phyloP scores from a whole-genome alignment of 1,140 invertebrate species.

The Danaus melanippus region DNA sequence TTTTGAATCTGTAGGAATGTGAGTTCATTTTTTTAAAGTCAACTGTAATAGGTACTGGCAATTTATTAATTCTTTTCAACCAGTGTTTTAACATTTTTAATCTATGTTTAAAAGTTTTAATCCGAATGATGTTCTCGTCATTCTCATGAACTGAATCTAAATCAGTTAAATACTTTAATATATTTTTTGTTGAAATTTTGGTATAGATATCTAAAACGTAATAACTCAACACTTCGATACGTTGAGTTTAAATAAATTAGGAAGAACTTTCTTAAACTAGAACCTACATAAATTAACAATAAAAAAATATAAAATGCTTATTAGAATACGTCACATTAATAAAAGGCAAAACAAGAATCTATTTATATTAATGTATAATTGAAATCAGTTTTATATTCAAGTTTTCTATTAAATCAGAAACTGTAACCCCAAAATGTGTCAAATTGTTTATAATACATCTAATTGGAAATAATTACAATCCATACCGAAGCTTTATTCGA shows the following conservation, averaged over 20 bases:
- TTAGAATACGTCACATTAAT: constrained; percentile 1
- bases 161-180: not conserved
- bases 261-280: not conserved
- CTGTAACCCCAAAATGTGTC: constrained; percentile 22
- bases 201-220: constrained; percentile 8
- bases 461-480: constrained; percentile 59
- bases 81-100: too few species aligned
- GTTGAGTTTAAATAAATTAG: constrained; percentile 4
- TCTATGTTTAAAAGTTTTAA: too few species aligned
- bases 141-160: too few species aligned
- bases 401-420: not conserved
- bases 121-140: too few species aligned
- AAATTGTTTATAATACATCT: constrained; percentile 62
- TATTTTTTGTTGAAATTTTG: constrained; percentile 1
- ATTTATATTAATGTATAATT: constrained; percentile 1
- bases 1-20: too few species aligned
- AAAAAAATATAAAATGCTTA: not conserved
- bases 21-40: too few species aligned
- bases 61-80: too few species aligned
- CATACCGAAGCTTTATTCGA: constrained; percentile 50
- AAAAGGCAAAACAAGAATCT: constrained; percentile 14
- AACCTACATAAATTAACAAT: not conserved
- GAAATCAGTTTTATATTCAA: not conserved
- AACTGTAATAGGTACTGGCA: too few species aligned
- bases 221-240: constrained; percentile 3